phyloP scores from a whole-genome alignment of 2,113 vertebrate species.

The Neotoma lepida region DNA sequence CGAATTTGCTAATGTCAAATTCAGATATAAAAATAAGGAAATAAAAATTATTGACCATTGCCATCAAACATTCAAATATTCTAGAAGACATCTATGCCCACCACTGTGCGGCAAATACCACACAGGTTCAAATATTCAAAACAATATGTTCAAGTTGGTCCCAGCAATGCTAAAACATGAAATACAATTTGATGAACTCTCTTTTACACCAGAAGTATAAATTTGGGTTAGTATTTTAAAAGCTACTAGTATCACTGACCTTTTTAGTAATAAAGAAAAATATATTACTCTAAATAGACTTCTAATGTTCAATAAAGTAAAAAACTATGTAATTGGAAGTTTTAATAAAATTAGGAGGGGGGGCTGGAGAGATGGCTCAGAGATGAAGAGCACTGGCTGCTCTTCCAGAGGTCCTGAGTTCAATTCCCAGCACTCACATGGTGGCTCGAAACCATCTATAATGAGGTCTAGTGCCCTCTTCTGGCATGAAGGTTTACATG shows the following conservation, averaged over 20 bases:
- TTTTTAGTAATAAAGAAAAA: constrained; percentile 22
- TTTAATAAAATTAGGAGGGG: constrained; percentile 3
- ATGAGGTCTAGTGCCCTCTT: too few species aligned
- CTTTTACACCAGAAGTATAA: background rate
- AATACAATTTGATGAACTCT: constrained; percentile 1
- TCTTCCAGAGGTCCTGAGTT: too few species aligned
- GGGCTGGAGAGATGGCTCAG: too few species aligned
- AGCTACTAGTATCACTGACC: background rate
- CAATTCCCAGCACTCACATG: too few species aligned
- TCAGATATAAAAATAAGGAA: background rate
- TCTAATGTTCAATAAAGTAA: background rate
- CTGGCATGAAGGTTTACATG: too few species aligned
- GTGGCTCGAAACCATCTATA: too few species aligned
- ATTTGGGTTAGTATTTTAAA: background rate
- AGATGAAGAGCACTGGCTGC: too few species aligned
- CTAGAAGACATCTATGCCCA: background rate
- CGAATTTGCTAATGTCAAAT: background rate
- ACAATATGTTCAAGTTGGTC: constrained; percentile 15
- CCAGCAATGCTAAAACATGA: background rate
- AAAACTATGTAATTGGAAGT: background rate
- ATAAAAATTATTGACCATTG: background rate
- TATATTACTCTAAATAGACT: background rate
- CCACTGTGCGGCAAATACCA: background rate
- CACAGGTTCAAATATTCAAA: background rate
- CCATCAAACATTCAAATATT: background rate